Conservation (phyloP, 2,888 invertebrate species). For the Synanthedon formicaeformis region DNA sequence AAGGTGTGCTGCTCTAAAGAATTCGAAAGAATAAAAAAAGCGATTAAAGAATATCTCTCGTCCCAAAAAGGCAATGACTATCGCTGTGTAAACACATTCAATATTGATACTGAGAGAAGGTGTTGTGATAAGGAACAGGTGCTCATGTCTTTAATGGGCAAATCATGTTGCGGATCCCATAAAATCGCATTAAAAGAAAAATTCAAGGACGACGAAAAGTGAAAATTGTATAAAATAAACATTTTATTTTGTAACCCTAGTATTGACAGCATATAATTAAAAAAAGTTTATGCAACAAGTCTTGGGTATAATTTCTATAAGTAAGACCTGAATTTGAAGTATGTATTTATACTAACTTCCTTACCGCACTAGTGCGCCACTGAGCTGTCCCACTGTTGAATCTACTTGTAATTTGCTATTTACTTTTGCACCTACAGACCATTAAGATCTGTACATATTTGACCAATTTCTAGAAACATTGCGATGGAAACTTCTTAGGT, state of each 20-base stretch:
- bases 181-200: slow-evolving; percentile 52
- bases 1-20: slow-evolving; percentile 63
- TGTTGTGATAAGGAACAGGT: slow-evolving; percentile 59
- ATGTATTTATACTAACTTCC: too few species aligned
- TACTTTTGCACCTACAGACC: too few species aligned
- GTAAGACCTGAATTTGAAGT: too few species aligned
- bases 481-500: too few species aligned
- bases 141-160: slow-evolving; percentile 39
- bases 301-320: slow-evolving; percentile 12
- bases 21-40: slow-evolving; percentile 56
- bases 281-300: slow-evolving; percentile 19
- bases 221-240: slow-evolving; percentile 22
- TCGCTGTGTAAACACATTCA: slow-evolving; percentile 50
- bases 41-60: slow-evolving; percentile 49
- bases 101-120: slow-evolving; percentile 50
- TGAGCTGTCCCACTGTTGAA: too few species aligned
- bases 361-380: too few species aligned
- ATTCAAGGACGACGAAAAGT: slow-evolving; percentile 30
- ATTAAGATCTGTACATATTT: too few species aligned
- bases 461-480: too few species aligned
- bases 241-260: slow-evolving; percentile 66
- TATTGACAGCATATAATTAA: slow-evolving; percentile 6
- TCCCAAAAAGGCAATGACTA: slow-evolving; percentile 45
- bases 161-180: slow-evolving; percentile 51
- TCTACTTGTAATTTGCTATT: too few species aligned